Evolutionary conservation across 2,888 invertebrate species (phyloP).

Genomic region (Stenichneumon culpator): DNA sequence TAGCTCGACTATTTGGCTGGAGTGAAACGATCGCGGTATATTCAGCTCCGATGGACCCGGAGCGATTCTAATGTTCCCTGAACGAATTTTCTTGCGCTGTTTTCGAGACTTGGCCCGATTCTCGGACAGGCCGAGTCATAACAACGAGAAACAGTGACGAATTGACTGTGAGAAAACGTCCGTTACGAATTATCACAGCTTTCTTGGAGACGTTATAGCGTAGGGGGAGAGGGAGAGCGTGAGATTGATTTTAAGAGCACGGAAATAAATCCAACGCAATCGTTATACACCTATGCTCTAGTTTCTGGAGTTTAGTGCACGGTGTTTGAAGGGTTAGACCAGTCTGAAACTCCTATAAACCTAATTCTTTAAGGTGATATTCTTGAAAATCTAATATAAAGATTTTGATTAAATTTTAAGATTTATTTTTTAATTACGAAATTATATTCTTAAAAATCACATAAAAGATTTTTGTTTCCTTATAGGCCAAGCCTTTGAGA

Average conservation of each 20-base stretch:
- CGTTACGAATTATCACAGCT: slow-evolving; percentile 47
- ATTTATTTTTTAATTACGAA: background rate
- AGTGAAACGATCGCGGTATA: slow-evolving; percentile 19
- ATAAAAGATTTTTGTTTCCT: background rate
- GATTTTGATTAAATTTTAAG: background rate
- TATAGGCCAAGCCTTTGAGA: no score
- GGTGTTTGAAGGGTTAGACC: background rate
- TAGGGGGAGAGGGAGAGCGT: slow-evolving; percentile 7
- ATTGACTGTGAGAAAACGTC: slow-evolving; percentile 49
- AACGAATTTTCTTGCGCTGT: slow-evolving; percentile 26
- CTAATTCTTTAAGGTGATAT: background rate
- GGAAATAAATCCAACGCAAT: slow-evolving; percentile 28
- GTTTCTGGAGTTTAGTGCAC: background rate
- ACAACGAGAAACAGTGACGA: slow-evolving; percentile 62
- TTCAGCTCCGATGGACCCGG: background rate
- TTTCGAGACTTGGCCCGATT: slow-evolving; percentile 33
- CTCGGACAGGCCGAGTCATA: slow-evolving; percentile 56
- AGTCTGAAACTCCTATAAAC: background rate
- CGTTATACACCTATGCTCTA: slow-evolving; percentile 9
- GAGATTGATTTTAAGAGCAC: slow-evolving; percentile 49
- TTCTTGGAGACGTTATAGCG: slow-evolving; percentile 1
- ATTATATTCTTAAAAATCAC: background rate
- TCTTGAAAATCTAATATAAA: background rate
- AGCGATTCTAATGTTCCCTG: slow-evolving; percentile 11
- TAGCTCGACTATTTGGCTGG: background rate